These are phyloP conservation scores for Lonchura striata DNA, from an alignment of 2,113 vertebrate genomes.

Conservation along the genomic window DNA sequence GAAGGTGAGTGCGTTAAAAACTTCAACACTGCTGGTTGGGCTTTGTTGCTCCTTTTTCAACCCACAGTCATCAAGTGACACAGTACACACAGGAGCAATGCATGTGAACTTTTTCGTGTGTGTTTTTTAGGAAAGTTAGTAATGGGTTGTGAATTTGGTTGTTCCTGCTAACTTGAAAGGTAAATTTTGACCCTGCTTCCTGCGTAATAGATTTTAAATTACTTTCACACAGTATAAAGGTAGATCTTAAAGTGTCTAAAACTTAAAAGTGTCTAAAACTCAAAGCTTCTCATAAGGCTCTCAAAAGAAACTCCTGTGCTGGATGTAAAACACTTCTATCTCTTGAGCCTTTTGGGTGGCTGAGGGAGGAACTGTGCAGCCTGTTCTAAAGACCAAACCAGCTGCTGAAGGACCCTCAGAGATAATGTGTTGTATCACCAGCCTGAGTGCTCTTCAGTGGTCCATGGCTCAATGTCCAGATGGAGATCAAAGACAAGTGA, in stretches of 20 bases:
- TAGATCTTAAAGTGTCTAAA: not conserved
- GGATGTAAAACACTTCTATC: not conserved
- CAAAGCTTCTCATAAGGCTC: not conserved
- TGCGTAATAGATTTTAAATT: not conserved
- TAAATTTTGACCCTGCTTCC: not conserved
- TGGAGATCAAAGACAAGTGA: not conserved
- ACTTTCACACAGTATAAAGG: not conserved
- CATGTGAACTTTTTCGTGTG: not conserved
- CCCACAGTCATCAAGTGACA: not conserved
- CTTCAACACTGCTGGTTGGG: not conserved
- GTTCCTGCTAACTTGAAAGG: not conserved
- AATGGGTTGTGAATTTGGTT: not conserved
- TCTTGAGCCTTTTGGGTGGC: not conserved
- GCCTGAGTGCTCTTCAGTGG: not conserved
- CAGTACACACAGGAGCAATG: not conserved
- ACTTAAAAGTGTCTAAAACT: too few species aligned
- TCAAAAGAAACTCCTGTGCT: not conserved
- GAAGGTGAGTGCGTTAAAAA: constrained; percentile 79
- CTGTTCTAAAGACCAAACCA: not conserved
- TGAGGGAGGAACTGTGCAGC: not conserved
- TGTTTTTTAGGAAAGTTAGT: not conserved
- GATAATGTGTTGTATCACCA: not conserved
- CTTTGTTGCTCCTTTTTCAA: not conserved
- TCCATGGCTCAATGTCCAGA: not conserved
- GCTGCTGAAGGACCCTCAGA: not conserved